Percentiles rank a stretch among this genome's conserved stretches.
These are phyloP conservation scores for Crambe crambe DNA, from an alignment of 37 sponge, comb jelly and placozoan genomes.

Conservation along the genomic window DNA sequence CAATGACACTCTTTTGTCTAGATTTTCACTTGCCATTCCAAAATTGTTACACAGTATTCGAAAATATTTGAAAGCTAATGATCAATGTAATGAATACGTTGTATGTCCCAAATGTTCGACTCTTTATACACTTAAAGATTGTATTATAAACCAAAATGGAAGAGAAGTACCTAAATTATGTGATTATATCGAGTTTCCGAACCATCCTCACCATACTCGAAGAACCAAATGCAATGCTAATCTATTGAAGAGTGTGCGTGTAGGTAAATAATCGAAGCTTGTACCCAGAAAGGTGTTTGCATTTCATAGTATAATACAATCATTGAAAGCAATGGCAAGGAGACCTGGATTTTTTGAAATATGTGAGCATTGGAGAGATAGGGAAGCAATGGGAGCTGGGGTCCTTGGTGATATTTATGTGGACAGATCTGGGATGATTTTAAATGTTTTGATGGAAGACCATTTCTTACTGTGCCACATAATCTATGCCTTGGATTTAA, in stretches of 20 bases:
- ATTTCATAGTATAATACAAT: conserved; percentile 4
- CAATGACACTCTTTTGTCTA: too few relatives aligned
- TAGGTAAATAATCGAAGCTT: background rate
- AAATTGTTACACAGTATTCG: too few relatives aligned
- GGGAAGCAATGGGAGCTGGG: background rate
- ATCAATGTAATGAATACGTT: conserved; percentile 4
- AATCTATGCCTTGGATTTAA: conserved; percentile 11
- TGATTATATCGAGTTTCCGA: conserved; percentile 22
- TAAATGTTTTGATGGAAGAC: background rate
- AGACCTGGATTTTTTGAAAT: conserved; percentile 3
- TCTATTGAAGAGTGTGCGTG: conserved; percentile 20
- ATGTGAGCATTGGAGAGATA: conserved; percentile 16
- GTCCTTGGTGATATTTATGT: background rate
- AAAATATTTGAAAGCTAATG: background rate
- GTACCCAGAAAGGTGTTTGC: conserved; percentile 23
- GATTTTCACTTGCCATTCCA: too few relatives aligned
- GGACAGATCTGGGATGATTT: conserved; percentile 30
- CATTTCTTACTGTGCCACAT: background rate
- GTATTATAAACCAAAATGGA: background rate
- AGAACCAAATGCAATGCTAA: conserved; percentile 12
- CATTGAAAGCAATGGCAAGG: background rate
- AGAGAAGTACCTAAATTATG: background rate
- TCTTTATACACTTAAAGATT: conserved; percentile 9
- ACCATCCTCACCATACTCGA: conserved; percentile 16
- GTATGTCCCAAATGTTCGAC: conserved; percentile 41